A percentile compares a stretch with the other conserved stretches of the same genome.
phyloP scores from a whole-genome alignment of 2,888 invertebrate genomes.

The Eucera pruinosa region DNA sequence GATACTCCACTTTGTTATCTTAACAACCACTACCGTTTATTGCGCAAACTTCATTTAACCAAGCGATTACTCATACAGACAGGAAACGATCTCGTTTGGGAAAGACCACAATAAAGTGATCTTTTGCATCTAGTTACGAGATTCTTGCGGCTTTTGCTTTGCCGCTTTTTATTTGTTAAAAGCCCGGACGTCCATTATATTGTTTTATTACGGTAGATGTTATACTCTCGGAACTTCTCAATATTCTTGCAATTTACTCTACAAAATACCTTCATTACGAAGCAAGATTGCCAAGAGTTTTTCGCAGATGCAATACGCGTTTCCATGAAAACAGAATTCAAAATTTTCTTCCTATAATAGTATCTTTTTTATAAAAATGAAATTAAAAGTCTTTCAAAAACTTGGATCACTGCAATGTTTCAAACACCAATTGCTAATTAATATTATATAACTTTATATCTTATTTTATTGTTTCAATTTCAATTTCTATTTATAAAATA shows the following conservation, averaged over 20 bases:
- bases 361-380: too few relatives aligned
- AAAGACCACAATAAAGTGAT: constrained; percentile 2
- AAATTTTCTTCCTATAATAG: too few relatives aligned
- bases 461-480: too few relatives aligned
- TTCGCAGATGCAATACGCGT: too few relatives aligned
- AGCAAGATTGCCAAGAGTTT: neutral
- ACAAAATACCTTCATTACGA: neutral
- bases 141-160: neutral
- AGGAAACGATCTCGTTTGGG: neutral
- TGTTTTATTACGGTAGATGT: neutral
- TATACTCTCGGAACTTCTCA: neutral
- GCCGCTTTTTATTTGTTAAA: constrained; percentile 11
- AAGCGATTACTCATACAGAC: neutral
- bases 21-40: neutral
- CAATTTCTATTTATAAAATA: too few relatives aligned
- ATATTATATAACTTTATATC: too few relatives aligned
- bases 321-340: too few relatives aligned
- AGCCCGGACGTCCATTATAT: neutral
- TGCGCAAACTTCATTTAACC: neutral
- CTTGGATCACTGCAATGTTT: too few relatives aligned
- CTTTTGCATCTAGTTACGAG: neutral
- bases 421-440: too few relatives aligned
- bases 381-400: too few relatives aligned
- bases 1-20: neutral
- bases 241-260: neutral